Conservation (phyloP, 2,797 vertebrate genomes). For the Neosilurus mollespiculum region DNA sequence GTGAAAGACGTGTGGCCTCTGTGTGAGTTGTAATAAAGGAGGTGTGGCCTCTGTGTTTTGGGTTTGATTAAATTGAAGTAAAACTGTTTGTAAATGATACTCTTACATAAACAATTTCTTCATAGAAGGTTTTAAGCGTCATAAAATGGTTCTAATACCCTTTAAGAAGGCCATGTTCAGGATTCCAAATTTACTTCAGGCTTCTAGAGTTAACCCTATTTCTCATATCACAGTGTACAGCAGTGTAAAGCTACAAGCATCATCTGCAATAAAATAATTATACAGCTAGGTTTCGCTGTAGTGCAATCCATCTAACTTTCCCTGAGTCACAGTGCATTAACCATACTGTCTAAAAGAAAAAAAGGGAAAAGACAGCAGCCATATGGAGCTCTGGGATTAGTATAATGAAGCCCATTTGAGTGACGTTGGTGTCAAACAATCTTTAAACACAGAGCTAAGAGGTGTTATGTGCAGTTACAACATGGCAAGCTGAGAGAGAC, state of each 20-base stretch:
- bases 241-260: neutral
- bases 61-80: neutral
- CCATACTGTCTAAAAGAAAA: neutral
- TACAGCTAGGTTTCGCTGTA: neutral
- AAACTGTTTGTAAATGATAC: neutral
- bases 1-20: too few relatives aligned
- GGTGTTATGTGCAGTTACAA: neutral
- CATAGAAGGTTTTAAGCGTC: neutral
- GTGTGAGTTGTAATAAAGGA: neutral
- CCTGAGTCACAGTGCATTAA: neutral
- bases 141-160: neutral
- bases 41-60: neutral
- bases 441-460: neutral
- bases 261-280: constrained; percentile 5
- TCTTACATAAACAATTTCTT: neutral
- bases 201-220: neutral
- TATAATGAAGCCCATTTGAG: neutral
- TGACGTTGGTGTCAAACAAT: neutral
- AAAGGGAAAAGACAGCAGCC: too few relatives aligned
- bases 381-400: neutral
- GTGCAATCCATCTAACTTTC: neutral
- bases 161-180: neutral
- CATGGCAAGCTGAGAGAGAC: neutral
- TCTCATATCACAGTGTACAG: neutral
- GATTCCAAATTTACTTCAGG: neutral